Percentiles rank a stretch among this genome's conserved stretches.
Evolutionary conservation across 2,113 vertebrate species (phyloP).

Genomic region (Pollachius pollachius): DNA sequence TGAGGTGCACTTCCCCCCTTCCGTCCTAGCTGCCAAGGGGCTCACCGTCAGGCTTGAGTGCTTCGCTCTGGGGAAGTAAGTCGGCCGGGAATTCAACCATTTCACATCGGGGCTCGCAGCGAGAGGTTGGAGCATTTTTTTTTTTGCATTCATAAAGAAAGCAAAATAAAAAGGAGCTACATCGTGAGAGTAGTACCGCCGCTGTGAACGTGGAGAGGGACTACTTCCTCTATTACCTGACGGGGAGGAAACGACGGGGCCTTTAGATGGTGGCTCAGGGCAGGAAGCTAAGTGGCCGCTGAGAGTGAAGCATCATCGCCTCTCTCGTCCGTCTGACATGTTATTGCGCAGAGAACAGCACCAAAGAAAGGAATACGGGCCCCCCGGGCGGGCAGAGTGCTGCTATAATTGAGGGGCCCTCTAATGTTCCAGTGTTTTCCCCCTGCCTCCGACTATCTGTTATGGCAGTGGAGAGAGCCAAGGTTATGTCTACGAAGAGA

Average conservation of each 20-base stretch:
- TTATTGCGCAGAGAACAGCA: slow-evolving; percentile 44
- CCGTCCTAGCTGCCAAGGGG: slow-evolving; percentile 87
- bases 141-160: slow-evolving; percentile 31
- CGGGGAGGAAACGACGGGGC: slow-evolving; percentile 20
- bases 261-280: slow-evolving; percentile 56
- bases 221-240: slow-evolving; percentile 53
- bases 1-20: slow-evolving; percentile 92
- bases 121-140: neutral
- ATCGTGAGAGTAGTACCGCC: slow-evolving; percentile 14
- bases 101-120: neutral
- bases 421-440: slow-evolving; percentile 64
- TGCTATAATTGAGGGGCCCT: slow-evolving; percentile 65
- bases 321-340: slow-evolving; percentile 54
- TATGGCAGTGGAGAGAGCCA: slow-evolving; percentile 54
- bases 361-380: slow-evolving; percentile 51
- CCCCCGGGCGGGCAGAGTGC: slow-evolving; percentile 48
- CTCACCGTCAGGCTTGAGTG: slow-evolving; percentile 92
- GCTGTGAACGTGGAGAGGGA: slow-evolving; percentile 34
- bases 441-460: slow-evolving; percentile 58
- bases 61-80: slow-evolving; percentile 98
- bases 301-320: slow-evolving; percentile 47
- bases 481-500: slow-evolving; percentile 57
- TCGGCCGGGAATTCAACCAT: slow-evolving; percentile 50
- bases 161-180: slow-evolving; percentile 27
- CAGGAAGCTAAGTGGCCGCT: slow-evolving; percentile 64